Evolutionary conservation across 2,113 vertebrate genomes (phyloP), one percentile per base, ranked within the genome.

Genomic region (Tyto alba): DNA sequence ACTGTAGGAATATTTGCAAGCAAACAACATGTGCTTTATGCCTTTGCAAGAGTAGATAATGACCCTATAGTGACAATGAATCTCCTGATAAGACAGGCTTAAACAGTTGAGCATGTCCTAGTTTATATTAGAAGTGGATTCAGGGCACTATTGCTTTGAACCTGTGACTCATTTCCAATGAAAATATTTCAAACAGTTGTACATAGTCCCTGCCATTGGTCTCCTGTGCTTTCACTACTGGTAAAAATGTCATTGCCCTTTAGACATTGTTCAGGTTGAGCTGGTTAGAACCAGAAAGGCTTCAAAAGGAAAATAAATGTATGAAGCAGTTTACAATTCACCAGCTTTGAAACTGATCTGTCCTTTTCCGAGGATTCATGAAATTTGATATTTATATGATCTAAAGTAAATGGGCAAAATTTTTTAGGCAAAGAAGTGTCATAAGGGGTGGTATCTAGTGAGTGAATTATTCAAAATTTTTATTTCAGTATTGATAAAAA

Each of bases 1-100:
- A 64, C 41, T 68, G 36, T 34, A 91, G 32, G 52, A 96, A 78
- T 84, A 76, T 85, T 95, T 80, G 73, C 50, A 90, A 53, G 50
- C 36, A 91, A 95, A 83, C 80, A 92, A 41, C 62, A 62, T 40
- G 67, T 88, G 67, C 29, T 93, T 96, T 90, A 79, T 89, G 80
- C 23, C 55, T 81, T 90, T 85, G 12, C 67, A 72, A 20, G 56
- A 81, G 78, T 7, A 75, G 88, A 92, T 86, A 92, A 96, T 85
- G 86, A 95, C 52, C 47, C n/a, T 47, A 36, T 62, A 63, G 69
- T 64, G 43, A 43, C 40, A 69, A 92, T 96, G 64, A 89, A 91
- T 95, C 72, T 89, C 50, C 56, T 82, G 41, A 81, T 47, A 89
- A 78, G 56, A 91, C 73, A 92, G 67, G 23, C 20, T 83, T 84